Evolutionary conservation across 2,113 vertebrate genomes (phyloP).

Genomic region (Mus spicilegus): DNA sequence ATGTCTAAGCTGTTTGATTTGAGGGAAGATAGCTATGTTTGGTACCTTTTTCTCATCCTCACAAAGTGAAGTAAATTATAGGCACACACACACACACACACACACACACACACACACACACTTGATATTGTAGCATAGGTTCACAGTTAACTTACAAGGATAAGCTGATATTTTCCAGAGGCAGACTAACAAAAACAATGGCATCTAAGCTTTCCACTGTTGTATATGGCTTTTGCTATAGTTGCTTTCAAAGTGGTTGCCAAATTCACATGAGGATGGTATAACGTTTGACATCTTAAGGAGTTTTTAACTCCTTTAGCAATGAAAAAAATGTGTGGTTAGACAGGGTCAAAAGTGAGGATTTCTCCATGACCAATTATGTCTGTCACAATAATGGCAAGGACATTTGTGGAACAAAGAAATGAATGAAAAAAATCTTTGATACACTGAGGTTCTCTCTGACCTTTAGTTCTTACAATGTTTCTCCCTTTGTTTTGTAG

Average conservation of each 20-base stretch:
- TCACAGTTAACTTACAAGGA: not conserved
- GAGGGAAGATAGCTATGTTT: not conserved
- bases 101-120: not conserved
- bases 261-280: not conserved
- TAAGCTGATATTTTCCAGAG: conserved; percentile 38
- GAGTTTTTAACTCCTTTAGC: conserved; percentile 31
- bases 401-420: not conserved
- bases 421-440: not conserved
- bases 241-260: not conserved
- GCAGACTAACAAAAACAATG: not conserved
- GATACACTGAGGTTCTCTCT: not conserved
- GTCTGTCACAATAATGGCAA: not conserved
- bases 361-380: not conserved
- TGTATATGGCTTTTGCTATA: not conserved
- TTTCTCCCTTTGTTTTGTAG: not conserved
- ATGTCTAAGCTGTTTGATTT: not conserved
- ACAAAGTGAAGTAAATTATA: conserved; percentile 26
- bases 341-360: not conserved
- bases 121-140: not conserved
- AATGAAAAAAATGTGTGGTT: not conserved
- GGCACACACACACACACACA: not conserved
- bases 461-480: not conserved
- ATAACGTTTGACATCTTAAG: not conserved
- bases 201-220: not conserved
- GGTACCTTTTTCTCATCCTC: not conserved